A percentile compares a stretch with the other conserved stretches of the same genome.
phyloP scores from a whole-genome alignment of 2,113 vertebrate genomes.

The Tachuris rubrigastra region DNA sequence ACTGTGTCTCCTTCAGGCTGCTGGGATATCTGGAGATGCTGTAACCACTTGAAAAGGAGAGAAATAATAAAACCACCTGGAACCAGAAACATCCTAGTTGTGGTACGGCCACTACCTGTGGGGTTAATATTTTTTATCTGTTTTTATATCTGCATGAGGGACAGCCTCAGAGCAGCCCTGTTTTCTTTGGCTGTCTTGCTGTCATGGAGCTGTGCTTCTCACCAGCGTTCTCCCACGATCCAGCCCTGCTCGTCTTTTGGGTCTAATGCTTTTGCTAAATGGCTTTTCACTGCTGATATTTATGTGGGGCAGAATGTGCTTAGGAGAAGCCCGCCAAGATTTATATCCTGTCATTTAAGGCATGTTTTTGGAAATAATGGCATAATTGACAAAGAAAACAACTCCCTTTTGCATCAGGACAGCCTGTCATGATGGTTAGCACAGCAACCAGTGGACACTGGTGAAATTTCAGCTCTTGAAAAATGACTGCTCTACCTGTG shows the following conservation, averaged over 20 bases:
- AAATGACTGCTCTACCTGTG: neutral
- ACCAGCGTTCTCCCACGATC: neutral
- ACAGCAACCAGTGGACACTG: neutral
- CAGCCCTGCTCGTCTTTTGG: neutral
- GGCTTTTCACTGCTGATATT: neutral
- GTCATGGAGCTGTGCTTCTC: neutral
- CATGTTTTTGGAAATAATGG: slow-evolving; percentile 21
- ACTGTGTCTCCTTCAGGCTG: neutral
- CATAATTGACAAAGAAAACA: slow-evolving; percentile 22
- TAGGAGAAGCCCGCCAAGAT: neutral
- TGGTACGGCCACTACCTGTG: neutral
- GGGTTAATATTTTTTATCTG: neutral
- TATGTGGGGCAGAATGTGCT: neutral
- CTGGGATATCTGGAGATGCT: neutral
- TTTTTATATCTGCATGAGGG: neutral
- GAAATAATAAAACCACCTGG: neutral
- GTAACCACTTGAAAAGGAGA: neutral
- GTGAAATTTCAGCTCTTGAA: neutral
- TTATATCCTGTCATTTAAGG: slow-evolving; percentile 7
- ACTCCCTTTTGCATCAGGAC: neutral
- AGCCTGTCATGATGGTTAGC: neutral
- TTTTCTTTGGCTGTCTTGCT: slow-evolving; percentile 10
- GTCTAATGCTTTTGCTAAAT: neutral
- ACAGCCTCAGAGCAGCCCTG: neutral
- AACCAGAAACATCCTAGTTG: neutral